Evolutionary conservation across 2,888 invertebrate genomes (phyloP).

Genomic region (Alcis repandata): DNA sequence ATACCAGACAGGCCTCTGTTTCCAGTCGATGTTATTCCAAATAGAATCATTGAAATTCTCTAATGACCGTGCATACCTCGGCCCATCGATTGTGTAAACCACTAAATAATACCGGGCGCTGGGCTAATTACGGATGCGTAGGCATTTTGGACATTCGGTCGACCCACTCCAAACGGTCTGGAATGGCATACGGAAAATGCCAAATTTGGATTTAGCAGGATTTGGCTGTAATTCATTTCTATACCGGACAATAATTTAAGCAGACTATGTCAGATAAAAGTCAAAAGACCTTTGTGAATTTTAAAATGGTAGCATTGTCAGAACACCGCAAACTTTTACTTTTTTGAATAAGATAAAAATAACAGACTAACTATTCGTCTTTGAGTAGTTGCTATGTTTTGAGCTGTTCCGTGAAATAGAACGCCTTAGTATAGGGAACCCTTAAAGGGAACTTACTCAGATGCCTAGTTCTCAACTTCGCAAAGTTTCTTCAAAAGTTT

Average conservation of each 20-base stretch:
- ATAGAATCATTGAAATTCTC: slow-evolving; percentile 29
- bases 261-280: no score
- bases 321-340: no score
- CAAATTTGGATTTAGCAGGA: neutral
- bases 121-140: slow-evolving; percentile 30
- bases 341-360: no score
- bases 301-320: no score
- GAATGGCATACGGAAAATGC: neutral
- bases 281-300: no score
- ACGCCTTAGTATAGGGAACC: no score
- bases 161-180: slow-evolving; percentile 7
- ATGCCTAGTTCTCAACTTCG: no score
- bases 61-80: slow-evolving; percentile 22
- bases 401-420: no score
- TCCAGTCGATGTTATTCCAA: slow-evolving; percentile 18
- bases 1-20: neutral
- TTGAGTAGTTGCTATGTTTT: no score
- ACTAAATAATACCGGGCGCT: slow-evolving; percentile 33
- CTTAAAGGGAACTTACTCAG: no score
- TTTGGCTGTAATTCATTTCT: neutral
- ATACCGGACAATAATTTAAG: neutral
- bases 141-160: slow-evolving; percentile 25
- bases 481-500: no score
- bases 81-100: slow-evolving; percentile 28
- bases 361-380: no score